Evolutionary conservation across 2,113 vertebrate genomes (phyloP), one percentile per base, ranked within the genome.

Genomic region (Acrocephalus kingi): DNA sequence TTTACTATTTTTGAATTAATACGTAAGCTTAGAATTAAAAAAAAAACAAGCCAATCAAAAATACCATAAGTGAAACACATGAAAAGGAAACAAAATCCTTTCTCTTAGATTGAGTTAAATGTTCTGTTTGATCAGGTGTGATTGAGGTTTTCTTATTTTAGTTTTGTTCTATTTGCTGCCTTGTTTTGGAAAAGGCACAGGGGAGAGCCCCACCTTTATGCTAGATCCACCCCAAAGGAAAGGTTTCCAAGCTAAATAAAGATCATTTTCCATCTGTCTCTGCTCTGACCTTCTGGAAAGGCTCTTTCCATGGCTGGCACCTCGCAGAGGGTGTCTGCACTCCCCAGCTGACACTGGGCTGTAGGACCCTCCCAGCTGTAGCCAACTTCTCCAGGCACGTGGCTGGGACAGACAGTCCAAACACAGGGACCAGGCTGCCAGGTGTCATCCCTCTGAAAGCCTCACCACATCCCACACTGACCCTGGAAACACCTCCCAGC

Each of bases 341-440:
- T 68, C 33, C 54, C 49, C 45, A 11, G 56, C 54, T 7, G 3
- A 64, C 0, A 0, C 46, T 24, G 51, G 33, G 48, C 72, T 37
- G 3, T 11, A 54, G 51, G 20, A 63, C 22, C 33, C 56, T 89
- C 39, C 45, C 45, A 45, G 64, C 61, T 25, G 24, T 9, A 73
- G 41, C 49, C 2, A 0, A 0, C 52, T 58, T 54, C 84, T 43
- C 76, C 24, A n/a, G 41, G 46, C 49, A 51, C 0, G 0, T 31
- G 24, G 21, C 59, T 75, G 84, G 66, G 74, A 62, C 56, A 69
- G 20, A 4, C 2, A 1, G 35, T 18, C 5, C 2, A 64, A 68
- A 46, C 52, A 75, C 33, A 84, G 52, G 61, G 61, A 78, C 25
- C 52, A 78, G 52, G 61, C 81, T 91, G 63, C 51, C 39, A 4